Evolutionary conservation across 2,113 vertebrate species (phyloP).

Genomic region (Recurvirostra avosetta): DNA sequence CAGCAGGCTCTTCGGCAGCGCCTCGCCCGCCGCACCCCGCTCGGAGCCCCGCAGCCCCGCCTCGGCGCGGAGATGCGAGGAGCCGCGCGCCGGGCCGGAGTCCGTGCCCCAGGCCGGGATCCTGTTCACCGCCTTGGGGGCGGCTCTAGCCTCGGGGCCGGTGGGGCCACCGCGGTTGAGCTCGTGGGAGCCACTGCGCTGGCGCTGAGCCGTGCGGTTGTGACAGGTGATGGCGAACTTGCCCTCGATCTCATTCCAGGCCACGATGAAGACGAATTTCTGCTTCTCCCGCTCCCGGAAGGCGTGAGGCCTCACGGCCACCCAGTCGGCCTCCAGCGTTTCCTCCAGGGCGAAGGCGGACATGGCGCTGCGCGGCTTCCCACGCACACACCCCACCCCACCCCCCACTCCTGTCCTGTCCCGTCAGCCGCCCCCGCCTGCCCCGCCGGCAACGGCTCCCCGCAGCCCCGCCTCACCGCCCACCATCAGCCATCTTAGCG

Average conservation of each 20-base stretch:
- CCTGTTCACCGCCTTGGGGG: not conserved
- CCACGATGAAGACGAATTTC: conserved; percentile 96
- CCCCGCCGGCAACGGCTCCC: not conserved
- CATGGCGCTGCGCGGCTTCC: conserved; percentile 63
- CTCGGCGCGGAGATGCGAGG: not conserved
- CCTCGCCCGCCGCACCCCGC: not conserved
- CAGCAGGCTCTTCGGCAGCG: not conserved
- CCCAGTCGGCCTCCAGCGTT: conserved; percentile 89
- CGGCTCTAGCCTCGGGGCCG: conserved; percentile 29
- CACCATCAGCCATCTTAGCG: not conserved
- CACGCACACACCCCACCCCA: not conserved
- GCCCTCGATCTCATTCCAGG: conserved; percentile 95
- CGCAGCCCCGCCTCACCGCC: not conserved
- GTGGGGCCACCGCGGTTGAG: not conserved
- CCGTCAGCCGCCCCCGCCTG: not conserved
- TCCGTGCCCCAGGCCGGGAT: conserved; percentile 33
- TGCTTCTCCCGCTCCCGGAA: conserved; percentile 93
- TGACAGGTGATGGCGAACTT: conserved; percentile 98
- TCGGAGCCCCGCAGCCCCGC: not conserved
- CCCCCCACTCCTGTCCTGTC: not conserved
- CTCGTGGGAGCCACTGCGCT: conserved; percentile 79
- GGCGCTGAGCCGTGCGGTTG: conserved; percentile 89
- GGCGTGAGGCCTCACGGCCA: conserved; percentile 89
- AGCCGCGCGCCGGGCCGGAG: not conserved
- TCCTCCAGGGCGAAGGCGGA: conserved; percentile 86